Percentiles rank a stretch among this genome's conserved stretches.
phyloP scores from a whole-genome alignment of 2,113 vertebrate species.

The Tragelaphus imberbis region DNA sequence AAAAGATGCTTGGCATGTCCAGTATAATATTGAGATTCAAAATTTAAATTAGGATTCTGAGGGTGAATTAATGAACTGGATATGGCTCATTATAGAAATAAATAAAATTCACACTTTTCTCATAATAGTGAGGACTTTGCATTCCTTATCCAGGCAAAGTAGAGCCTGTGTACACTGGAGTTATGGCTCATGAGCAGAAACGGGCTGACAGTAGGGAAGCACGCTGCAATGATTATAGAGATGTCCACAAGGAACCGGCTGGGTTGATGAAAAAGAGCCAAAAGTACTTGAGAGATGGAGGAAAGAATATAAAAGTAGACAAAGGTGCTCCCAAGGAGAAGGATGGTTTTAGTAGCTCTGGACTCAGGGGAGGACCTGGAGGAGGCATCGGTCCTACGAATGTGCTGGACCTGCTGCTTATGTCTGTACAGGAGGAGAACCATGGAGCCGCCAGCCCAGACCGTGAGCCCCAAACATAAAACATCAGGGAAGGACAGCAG shows the following conservation, averaged over 20 bases:
- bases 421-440: not conserved
- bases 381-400: fast-evolving
- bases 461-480: not conserved
- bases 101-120: not conserved
- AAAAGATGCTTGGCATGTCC: fast-evolving
- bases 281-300: not conserved
- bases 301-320: not conserved
- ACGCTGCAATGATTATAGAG: fast-evolving
- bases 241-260: not conserved
- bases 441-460: not conserved
- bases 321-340: not conserved
- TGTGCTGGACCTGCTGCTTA: not conserved
- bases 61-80: not conserved
- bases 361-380: not conserved
- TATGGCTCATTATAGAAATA: not conserved
- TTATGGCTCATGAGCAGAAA: not conserved
- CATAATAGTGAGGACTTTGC: not conserved
- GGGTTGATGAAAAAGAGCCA: not conserved
- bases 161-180: not conserved
- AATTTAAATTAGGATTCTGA: not conserved
- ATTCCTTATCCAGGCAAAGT: not conserved
- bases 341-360: not conserved
- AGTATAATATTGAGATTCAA: not conserved
- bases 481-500: fast-evolving
- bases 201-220: not conserved